Conservation (phyloP, 1,140 invertebrate genomes). For the Drosophila orena region DNA sequence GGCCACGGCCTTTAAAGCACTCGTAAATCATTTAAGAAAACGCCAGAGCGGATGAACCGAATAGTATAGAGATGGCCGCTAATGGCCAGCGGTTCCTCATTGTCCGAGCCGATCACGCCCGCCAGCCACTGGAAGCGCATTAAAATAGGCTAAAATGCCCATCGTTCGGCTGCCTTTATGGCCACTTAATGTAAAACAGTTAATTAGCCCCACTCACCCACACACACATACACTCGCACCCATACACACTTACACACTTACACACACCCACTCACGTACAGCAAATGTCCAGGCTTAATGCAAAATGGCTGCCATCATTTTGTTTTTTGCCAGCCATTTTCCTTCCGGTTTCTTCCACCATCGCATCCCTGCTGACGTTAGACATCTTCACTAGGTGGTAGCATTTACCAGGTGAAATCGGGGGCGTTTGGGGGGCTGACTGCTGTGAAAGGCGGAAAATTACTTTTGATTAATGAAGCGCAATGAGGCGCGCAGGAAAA, state of each 20-base stretch:
- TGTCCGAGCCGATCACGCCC: conserved; percentile 75
- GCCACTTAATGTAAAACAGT: conserved; percentile 82
- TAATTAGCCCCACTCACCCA: conserved; percentile 66
- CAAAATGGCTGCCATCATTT: conserved; percentile 73
- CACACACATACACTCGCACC: conserved; percentile 33
- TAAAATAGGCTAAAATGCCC: conserved; percentile 78
- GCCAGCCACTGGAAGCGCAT: conserved; percentile 53
- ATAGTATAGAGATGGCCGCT: conserved; percentile 38
- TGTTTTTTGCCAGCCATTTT: conserved; percentile 35
- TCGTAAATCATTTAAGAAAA: conserved; percentile 75
- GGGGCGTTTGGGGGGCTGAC: not conserved
- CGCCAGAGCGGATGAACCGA: conserved; percentile 6
- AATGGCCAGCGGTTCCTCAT: conserved; percentile 60
- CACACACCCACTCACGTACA: conserved; percentile 7
- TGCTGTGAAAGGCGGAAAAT: conserved; percentile 69
- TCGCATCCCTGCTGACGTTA: conserved; percentile 60
- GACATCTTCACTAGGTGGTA: conserved; percentile 54
- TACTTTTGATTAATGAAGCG: conserved; percentile 82
- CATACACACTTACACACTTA: not conserved
- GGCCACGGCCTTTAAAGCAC: conserved; percentile 62
- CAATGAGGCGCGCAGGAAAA: conserved; percentile 59
- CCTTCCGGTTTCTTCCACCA: conserved; percentile 14
- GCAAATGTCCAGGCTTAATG: conserved; percentile 57
- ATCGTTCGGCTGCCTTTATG: conserved; percentile 58
- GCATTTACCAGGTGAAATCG: conserved; percentile 42